Percentiles rank a stretch among this genome's conserved stretches.
Conservation (phyloP, 1,140 invertebrate species). For the Choristoneura fumiferana region DNA sequence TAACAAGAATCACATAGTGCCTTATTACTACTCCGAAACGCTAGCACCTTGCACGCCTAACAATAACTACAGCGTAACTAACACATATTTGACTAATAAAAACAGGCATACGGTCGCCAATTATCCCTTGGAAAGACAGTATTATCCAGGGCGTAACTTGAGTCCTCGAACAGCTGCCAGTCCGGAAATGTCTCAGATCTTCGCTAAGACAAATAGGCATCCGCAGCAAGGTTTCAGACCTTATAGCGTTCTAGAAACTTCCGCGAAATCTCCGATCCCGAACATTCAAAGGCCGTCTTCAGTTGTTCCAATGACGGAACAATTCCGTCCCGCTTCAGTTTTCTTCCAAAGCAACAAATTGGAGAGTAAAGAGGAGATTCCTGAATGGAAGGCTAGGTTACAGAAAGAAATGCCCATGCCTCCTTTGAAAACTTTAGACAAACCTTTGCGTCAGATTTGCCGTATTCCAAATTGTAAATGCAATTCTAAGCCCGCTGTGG, state of each 20-base stretch:
- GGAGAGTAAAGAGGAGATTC: slow-evolving; percentile 47
- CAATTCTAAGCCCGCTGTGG: slow-evolving; percentile 41
- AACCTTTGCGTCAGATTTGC: slow-evolving; percentile 54
- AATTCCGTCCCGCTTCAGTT: slow-evolving; percentile 62
- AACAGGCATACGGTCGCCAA: slow-evolving; percentile 54
- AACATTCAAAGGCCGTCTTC: slow-evolving; percentile 61
- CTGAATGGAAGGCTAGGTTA: slow-evolving; percentile 59
- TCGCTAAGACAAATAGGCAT: slow-evolving; percentile 39
- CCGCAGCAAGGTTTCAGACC: slow-evolving; percentile 53
- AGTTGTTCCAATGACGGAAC: slow-evolving; percentile 58
- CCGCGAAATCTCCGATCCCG: slow-evolving; percentile 47
- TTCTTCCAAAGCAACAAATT: slow-evolving; percentile 57
- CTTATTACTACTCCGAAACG: slow-evolving; percentile 72
- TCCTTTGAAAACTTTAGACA: slow-evolving; percentile 43
- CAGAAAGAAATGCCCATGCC: slow-evolving; percentile 52
- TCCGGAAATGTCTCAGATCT: slow-evolving; percentile 48
- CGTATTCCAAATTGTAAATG: slow-evolving; percentile 71
- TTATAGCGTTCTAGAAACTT: slow-evolving; percentile 63
- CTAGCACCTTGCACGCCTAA: slow-evolving; percentile 63
- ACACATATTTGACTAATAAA: slow-evolving; percentile 42
- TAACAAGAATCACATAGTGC: slow-evolving; percentile 72
- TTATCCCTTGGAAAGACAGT: slow-evolving; percentile 52
- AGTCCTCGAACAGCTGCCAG: slow-evolving; percentile 36
- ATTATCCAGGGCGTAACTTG: slow-evolving; percentile 41
- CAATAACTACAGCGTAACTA: slow-evolving; percentile 59